Evolutionary conservation across 2,888 invertebrate genomes (phyloP), one percentile per base, ranked within the genome.

Genomic region (Blomia tropicalis): DNA sequence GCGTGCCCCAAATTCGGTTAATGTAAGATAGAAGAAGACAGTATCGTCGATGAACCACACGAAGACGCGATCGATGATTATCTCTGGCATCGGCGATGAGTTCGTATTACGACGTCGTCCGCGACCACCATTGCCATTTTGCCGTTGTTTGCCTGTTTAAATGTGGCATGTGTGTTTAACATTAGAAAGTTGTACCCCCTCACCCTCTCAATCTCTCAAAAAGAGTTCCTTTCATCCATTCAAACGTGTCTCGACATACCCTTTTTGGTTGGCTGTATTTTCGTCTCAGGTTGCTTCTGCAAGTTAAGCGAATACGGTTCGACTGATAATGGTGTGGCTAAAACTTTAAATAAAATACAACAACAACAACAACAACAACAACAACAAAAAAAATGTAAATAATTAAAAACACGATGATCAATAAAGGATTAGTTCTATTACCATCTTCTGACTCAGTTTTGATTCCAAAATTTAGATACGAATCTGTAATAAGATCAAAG

Each of bases 21-120:
- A 14, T 19, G 2, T 4, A 2, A 47, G 22, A 25, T 56, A 32
- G 25, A 29, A n/a, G 3, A 56, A 7, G 4, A 56, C 29, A 14
- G 56, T 56, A 14, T 56, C 56, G 29, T 56, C 56, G 29, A 56
- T 56, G 30, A 19, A 56, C 56, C 56, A 56, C 3, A 56, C 29
- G 23, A 56, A 56, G 11, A 56, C 29, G 2, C 56, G 56, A 31
- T 56, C 36, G 3, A 56, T 56, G 29, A 27, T 36, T 14, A n/a
- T 56, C 11, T 56, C 56, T 2, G 56, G 56, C 29, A 30, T 29
- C 29, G 56, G 29, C 22, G 56, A 30, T 31, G 56, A 25, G 51
- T 47, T 47, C 51, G n/a, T 11, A 27, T 47, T 47, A 25, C 51
- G 22, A 11, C 27, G 22, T 47, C 51, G 51, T 14, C 51, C 51